Evolutionary conservation across 2,797 vertebrate species (phyloP).

Genomic region (Mormyrops attenuatus): DNA sequence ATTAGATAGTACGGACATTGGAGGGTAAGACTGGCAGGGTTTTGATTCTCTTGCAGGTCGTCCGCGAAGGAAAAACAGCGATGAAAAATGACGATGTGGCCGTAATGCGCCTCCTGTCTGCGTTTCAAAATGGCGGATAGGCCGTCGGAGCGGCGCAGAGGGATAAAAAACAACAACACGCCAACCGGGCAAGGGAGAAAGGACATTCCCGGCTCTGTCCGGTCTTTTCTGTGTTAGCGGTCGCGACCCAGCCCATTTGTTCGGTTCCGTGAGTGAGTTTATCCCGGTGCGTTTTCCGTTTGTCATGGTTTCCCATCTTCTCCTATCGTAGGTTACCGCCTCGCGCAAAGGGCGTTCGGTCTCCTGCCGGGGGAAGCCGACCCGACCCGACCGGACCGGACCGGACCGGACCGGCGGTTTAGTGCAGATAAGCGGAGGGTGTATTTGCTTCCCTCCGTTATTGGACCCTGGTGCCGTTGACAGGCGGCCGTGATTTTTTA

Average conservation of each 20-base stretch:
- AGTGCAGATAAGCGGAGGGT: not conserved
- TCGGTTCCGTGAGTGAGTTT: not conserved
- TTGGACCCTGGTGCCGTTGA: not conserved
- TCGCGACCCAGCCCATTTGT: not conserved
- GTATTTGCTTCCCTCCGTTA: not conserved
- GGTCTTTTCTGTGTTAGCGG: not conserved
- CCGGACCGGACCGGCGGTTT: not conserved
- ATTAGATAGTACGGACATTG: not conserved
- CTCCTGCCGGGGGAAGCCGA: not conserved
- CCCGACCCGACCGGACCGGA: not conserved
- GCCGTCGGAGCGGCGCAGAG: slow-evolving; percentile 60
- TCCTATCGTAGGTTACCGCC: not conserved
- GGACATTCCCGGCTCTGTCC: not conserved
- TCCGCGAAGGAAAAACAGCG: slow-evolving; percentile 27
- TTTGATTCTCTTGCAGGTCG: not conserved
- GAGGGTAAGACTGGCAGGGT: slow-evolving; percentile 34
- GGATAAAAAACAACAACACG: slow-evolving; percentile 4
- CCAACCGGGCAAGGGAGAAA: not conserved
- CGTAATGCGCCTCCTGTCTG: slow-evolving; percentile 66
- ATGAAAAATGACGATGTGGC: slow-evolving; percentile 63
- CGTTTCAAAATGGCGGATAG: slow-evolving; percentile 93
- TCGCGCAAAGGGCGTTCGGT: slow-evolving; percentile 4
- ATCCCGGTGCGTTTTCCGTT: not conserved
- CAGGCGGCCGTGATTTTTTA: not conserved
- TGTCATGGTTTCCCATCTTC: not conserved